Conservation (phyloP, 2,113 vertebrate genomes). For the Chinchilla lanigera region DNA sequence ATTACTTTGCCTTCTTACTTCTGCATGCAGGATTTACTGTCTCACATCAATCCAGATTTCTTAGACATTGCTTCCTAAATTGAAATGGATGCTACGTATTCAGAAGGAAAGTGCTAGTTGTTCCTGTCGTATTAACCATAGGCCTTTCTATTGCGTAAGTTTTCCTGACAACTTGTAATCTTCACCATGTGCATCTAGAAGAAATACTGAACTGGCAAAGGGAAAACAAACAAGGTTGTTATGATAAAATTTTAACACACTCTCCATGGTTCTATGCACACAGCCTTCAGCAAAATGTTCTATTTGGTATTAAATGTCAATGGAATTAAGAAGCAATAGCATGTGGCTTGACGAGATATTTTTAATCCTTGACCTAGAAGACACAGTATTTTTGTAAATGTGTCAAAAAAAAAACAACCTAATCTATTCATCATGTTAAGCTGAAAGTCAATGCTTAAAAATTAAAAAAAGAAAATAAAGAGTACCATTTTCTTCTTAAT, state of each 20-base stretch:
- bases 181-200: neutral
- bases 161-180: neutral
- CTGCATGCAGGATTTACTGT: neutral
- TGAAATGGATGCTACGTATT: neutral
- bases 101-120: neutral
- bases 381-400: neutral
- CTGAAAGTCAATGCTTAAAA: constrained; percentile 53
- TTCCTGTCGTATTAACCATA: neutral
- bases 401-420: neutral
- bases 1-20: neutral
- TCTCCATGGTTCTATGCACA: neutral
- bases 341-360: neutral
- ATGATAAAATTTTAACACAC: neutral
- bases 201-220: neutral
- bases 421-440: neutral
- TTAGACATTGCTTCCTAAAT: neutral
- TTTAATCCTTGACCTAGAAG: neutral
- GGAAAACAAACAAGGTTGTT: neutral
- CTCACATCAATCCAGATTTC: neutral
- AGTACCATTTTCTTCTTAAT: constrained; percentile 63
- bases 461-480: neutral
- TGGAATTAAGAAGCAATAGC: constrained; percentile 6
- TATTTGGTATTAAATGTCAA: neutral
- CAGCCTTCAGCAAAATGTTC: neutral
- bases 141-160: neutral